Conservation (phyloP, 2,797 vertebrate species). For the Monodelphis domestica region DNA sequence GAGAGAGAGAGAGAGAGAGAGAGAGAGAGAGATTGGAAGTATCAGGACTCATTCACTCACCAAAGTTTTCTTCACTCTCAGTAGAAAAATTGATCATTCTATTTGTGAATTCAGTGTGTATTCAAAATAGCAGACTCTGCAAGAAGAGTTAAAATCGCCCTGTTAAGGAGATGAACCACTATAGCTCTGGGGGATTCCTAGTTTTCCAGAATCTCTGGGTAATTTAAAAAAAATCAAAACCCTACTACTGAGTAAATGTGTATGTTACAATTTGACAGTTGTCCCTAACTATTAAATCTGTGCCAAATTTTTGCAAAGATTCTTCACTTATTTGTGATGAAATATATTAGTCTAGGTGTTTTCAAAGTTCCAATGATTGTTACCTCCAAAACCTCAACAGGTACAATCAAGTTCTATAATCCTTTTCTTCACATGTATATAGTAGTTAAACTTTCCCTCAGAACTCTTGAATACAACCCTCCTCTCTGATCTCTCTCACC, state of each 20-base stretch:
- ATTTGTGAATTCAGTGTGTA: not conserved
- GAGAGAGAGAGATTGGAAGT: too few species aligned
- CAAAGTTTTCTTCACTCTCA: not conserved
- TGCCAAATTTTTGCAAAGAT: not conserved
- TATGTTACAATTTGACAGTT: not conserved
- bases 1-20: too few species aligned
- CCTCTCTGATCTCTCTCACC: not conserved
- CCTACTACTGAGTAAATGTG: not conserved
- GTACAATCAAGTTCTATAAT: not conserved
- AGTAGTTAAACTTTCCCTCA: not conserved
- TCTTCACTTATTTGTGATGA: not conserved
- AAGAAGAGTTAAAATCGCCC: not conserved
- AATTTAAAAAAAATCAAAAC: not conserved
- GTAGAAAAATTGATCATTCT: not conserved
- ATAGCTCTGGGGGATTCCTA: not conserved
- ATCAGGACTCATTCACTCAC: not conserved
- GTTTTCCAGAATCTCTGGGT: not conserved
- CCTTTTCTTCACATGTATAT: not conserved
- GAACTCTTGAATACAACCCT: not conserved
- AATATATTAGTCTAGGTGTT: not conserved
- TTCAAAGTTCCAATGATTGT: not conserved
- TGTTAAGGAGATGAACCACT: not conserved
- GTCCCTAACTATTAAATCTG: not conserved
- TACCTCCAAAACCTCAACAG: not conserved
- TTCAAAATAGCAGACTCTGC: not conserved